phyloP scores from a whole-genome alignment of 1,140 invertebrate genomes.

The Sarcophaga bullata region DNA sequence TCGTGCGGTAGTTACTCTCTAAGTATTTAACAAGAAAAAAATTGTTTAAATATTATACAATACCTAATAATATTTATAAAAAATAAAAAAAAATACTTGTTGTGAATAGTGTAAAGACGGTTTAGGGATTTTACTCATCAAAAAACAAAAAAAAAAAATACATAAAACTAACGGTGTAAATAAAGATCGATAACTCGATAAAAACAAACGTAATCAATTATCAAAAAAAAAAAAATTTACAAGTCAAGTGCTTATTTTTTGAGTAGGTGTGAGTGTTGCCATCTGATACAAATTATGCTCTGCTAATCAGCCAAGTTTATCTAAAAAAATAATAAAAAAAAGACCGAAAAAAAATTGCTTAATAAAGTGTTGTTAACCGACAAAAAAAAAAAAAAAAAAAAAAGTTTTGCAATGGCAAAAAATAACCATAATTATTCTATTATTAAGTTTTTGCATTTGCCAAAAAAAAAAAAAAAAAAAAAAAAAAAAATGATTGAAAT shows the following conservation, averaged over 20 bases:
- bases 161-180: too few relatives aligned
- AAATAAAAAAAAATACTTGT: background rate
- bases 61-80: background rate
- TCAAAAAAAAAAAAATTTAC: background rate
- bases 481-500: background rate
- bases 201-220: background rate
- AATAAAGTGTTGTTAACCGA: background rate
- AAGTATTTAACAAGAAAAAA: background rate
- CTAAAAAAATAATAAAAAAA: background rate
- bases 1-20: constrained; percentile 17
- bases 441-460: background rate
- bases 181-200: background rate
- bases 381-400: background rate
- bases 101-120: background rate
- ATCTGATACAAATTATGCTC: background rate
- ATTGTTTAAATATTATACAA: background rate
- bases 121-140: too few relatives aligned
- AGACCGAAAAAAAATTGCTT: too few relatives aligned
- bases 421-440: constrained; percentile 12
- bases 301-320: constrained; percentile 2
- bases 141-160: too few relatives aligned
- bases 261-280: background rate
- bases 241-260: background rate
- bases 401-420: background rate
- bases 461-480: background rate